Conservation (phyloP, 2,113 vertebrate genomes). For the Notarius lentiginosus region DNA sequence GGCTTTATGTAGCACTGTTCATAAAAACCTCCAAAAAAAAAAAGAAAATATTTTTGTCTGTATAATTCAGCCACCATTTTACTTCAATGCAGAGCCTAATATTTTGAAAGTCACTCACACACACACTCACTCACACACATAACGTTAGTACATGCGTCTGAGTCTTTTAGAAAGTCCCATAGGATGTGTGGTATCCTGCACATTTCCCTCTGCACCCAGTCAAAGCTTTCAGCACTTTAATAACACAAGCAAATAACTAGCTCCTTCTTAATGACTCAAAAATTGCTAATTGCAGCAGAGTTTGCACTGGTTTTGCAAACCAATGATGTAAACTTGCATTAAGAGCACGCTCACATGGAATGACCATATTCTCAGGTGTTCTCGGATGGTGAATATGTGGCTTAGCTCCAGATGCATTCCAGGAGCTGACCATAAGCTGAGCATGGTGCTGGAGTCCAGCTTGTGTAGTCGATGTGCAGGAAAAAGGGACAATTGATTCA, state of each 20-base stretch:
- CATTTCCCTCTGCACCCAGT: conserved; percentile 48
- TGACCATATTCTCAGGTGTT: conserved; percentile 51
- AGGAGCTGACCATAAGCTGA: conserved; percentile 3
- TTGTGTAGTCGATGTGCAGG: conserved; percentile 26
- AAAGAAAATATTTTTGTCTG: not conserved
- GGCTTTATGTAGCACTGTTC: not conserved
- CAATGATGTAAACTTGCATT: conserved; percentile 64
- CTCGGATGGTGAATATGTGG: conserved; percentile 67
- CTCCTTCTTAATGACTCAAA: conserved; percentile 68
- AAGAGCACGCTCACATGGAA: conserved; percentile 55
- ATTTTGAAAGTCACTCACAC: not conserved
- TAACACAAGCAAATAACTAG: conserved; percentile 61
- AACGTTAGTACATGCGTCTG: not conserved
- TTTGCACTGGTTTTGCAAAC: conserved; percentile 70
- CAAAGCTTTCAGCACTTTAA: conserved; percentile 54
- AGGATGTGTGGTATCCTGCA: not conserved
- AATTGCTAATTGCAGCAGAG: conserved; percentile 72
- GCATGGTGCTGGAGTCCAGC: conserved; percentile 7
- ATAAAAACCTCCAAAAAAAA: not conserved
- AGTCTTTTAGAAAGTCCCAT: not conserved
- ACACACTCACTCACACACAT: no score
- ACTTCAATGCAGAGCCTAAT: not conserved
- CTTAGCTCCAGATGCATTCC: conserved; percentile 53
- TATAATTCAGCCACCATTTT: not conserved
- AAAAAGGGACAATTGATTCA: conserved; percentile 32